Evolutionary conservation across 2,797 vertebrate genomes (phyloP), one percentile per base, ranked within the genome.

Genomic region (Catamblyrhynchus diadema): DNA sequence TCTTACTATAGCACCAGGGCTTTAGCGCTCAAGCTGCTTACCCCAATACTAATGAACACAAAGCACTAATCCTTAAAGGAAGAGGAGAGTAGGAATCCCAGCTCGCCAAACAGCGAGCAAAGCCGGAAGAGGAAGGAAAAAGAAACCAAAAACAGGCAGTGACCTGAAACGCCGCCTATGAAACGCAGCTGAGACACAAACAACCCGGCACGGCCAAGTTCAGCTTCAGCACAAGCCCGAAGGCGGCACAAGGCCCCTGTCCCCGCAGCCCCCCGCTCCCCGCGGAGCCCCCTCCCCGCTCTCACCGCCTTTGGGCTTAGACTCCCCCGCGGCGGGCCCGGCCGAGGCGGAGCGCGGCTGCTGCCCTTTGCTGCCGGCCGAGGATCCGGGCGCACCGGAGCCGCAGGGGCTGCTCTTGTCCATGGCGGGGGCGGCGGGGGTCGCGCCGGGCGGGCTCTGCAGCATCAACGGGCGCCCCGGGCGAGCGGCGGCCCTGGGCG

Each of bases 231-330:
- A 2, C 35, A 4, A 7, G 2, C 23, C 25, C 45, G 3, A 2
- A 4, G 13, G 17, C 4, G 10, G 54, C 66, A 8, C 33, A 12
- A 8, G 32, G 25, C 48, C 44, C 0, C 4, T 0, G 39, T 18
- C 8, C 33, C 42, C 28, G 1, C 51, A 24, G 71, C 33, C 75
- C 6, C 62, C 62, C 13, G 3, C 7, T 10, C 30, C 14, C 9
- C 4, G 51, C 61, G 3, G 16, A 20, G 35, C n/a, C 50, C 47
- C 7, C 19, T 4, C 4, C 57, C 50, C 8, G 27, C 72, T 25
- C 97, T 98, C 85, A 99, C 99, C 99, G 98, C 98, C 98, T 98
- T 99, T 99, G 92, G 99, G 98, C 98, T 99, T 99, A 99, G 98
- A 98, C 57, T 99, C 99, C 92, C 94, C 96, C 41, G 98, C 98